Percentiles rank a stretch among this genome's conserved stretches.
Conservation (phyloP, 2,113 vertebrate genomes). For the Zosterops pallidus region DNA sequence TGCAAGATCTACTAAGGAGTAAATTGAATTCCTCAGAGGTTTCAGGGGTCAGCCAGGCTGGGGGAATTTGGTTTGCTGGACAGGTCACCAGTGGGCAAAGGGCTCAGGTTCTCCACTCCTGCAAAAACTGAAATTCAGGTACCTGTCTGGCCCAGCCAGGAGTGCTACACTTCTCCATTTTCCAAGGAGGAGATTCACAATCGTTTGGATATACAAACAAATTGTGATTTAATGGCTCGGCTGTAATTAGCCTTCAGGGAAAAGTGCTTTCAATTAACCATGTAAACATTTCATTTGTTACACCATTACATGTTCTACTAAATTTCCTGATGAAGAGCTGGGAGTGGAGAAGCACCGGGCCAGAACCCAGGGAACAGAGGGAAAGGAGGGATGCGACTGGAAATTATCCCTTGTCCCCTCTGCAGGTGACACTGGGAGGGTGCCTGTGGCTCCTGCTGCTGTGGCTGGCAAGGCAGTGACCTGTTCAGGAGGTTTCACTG, state of each 20-base stretch:
- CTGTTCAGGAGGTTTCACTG: not conserved
- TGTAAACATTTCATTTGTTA: conserved; percentile 64
- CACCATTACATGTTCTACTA: conserved; percentile 49
- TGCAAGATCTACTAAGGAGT: not conserved
- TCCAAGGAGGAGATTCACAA: not conserved
- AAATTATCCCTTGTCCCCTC: not conserved
- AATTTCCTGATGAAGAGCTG: conserved; percentile 33
- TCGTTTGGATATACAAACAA: conserved; percentile 45
- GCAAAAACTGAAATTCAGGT: not conserved
- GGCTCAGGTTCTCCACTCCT: not conserved
- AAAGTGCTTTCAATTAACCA: conserved; percentile 68
- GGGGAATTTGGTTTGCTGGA: not conserved
- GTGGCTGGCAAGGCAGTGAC: not conserved
- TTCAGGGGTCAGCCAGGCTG: not conserved
- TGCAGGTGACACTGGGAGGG: no score
- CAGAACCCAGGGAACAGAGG: not conserved
- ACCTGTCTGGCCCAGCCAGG: not conserved
- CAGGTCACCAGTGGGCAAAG: not conserved
- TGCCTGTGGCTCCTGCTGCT: accelerated
- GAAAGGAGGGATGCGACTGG: not conserved
- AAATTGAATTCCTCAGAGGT: not conserved
- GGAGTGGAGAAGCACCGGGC: not conserved
- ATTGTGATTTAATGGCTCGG: conserved; percentile 67
- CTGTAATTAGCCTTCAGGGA: conserved; percentile 63
- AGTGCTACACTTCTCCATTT: not conserved